Conservation (phyloP, 2,113 vertebrate genomes). For the Petaurus breviceps region DNA sequence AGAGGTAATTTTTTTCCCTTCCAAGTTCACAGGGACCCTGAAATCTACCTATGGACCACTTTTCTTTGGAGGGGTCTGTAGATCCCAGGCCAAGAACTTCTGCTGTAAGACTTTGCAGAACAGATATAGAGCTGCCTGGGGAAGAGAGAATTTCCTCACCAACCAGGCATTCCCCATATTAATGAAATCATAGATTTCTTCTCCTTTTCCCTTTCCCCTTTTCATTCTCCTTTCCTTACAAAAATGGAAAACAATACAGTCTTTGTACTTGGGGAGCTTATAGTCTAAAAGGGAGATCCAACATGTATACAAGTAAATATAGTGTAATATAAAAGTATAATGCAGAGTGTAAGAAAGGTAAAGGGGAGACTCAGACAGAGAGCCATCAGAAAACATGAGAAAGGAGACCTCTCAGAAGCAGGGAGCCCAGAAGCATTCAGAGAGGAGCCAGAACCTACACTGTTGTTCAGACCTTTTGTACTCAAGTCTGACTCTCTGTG, state of each 20-base stretch:
- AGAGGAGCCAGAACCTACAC: background rate
- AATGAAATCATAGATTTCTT: background rate
- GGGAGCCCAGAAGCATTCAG: background rate
- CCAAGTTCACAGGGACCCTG: background rate
- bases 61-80: background rate
- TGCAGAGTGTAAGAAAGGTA: background rate
- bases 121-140: background rate
- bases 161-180: background rate
- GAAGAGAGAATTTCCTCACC: background rate
- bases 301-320: background rate
- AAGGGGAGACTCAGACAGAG: background rate
- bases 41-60: background rate
- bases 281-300: too few species aligned
- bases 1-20: too few species aligned
- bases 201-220: too few species aligned
- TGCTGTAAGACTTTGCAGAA: background rate
- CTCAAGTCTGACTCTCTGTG: too few species aligned
- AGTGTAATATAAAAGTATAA: background rate
- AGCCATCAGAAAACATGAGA: background rate
- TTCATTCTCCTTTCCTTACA: too few species aligned
- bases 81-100: background rate
- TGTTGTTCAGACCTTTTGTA: too few species aligned
- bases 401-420: background rate
- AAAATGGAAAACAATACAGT: too few species aligned
- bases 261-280: too few species aligned